phyloP scores from a whole-genome alignment of 1,140 invertebrate species.

The Drosophila chauvacae region DNA sequence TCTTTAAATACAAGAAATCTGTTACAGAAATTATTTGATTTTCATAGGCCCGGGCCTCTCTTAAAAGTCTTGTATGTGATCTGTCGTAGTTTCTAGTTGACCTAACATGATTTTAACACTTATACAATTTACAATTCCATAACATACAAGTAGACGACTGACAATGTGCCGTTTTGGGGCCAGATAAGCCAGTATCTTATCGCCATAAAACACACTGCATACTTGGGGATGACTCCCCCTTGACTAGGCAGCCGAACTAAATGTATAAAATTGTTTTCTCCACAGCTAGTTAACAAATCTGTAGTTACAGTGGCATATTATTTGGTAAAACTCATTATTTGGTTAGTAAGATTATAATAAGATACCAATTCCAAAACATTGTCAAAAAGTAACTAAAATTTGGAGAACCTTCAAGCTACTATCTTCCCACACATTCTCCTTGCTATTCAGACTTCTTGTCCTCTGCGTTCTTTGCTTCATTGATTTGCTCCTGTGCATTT shows the following conservation, averaged over 20 bases:
- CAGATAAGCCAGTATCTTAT: constrained; percentile 36
- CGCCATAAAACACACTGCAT: constrained; percentile 19
- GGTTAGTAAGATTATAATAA: constrained; percentile 27
- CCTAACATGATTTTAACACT: constrained; percentile 30
- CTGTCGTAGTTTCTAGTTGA: constrained; percentile 34
- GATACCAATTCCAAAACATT: constrained; percentile 23
- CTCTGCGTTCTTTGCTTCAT: constrained; percentile 12
- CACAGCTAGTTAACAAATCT: constrained; percentile 46
- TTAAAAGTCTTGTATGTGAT: constrained; percentile 33
- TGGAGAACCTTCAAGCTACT: constrained; percentile 2
- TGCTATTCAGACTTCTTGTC: constrained; percentile 36
- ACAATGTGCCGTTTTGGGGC: constrained; percentile 13
- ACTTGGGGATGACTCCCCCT: constrained; percentile 27
- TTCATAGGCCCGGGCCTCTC: constrained; percentile 21
- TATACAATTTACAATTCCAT: constrained; percentile 39
- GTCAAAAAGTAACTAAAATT: constrained; percentile 38
- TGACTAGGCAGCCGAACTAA: constrained; percentile 52
- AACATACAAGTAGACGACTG: constrained; percentile 41
- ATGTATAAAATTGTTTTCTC: constrained; percentile 14
- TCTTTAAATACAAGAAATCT: constrained; percentile 14
- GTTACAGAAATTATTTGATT: constrained; percentile 14
- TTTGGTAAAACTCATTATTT: constrained; percentile 47
- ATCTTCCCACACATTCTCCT: no score
- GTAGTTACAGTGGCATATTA: constrained; percentile 41
- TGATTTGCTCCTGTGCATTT: background rate